Evolutionary conservation across 37 sponge, comb jelly and placozoan genomes (phyloP).

Genomic region (Theonella swinhoei): DNA sequence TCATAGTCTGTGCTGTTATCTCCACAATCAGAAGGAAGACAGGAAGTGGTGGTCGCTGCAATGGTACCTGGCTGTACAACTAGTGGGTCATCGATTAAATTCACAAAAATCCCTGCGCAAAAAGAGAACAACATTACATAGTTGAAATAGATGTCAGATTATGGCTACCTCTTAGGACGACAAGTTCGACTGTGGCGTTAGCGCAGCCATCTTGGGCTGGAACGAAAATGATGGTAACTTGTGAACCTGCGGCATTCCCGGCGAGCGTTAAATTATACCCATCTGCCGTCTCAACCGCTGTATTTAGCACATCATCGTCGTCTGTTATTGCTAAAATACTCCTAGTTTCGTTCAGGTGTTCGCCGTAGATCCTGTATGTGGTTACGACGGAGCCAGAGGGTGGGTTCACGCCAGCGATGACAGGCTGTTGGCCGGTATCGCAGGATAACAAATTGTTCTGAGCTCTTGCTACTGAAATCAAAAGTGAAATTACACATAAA

Average conservation of each 20-base stretch:
- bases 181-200: background rate
- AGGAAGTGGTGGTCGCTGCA: constrained; percentile 7
- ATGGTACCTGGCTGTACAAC: constrained; percentile 63
- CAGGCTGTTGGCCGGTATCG: constrained; percentile 3
- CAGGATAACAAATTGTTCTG: background rate
- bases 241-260: background rate
- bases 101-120: background rate
- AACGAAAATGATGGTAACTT: background rate
- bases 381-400: constrained; percentile 19
- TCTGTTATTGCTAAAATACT: background rate
- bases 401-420: background rate
- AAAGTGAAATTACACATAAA: background rate
- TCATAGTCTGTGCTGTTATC: constrained; percentile 58
- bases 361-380: constrained; percentile 19
- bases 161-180: too few species aligned
- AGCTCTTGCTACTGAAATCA: background rate
- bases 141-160: background rate
- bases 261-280: too few species aligned
- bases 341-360: constrained; percentile 9
- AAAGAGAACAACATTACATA: too few species aligned
- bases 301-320: background rate
- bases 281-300: too few species aligned
- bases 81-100: background rate
- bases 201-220: background rate
- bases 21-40: constrained; percentile 60